Base-by-base conservation (phyloP, 2,888 invertebrate genomes). In the Philhelius pedissequus region DNA sequence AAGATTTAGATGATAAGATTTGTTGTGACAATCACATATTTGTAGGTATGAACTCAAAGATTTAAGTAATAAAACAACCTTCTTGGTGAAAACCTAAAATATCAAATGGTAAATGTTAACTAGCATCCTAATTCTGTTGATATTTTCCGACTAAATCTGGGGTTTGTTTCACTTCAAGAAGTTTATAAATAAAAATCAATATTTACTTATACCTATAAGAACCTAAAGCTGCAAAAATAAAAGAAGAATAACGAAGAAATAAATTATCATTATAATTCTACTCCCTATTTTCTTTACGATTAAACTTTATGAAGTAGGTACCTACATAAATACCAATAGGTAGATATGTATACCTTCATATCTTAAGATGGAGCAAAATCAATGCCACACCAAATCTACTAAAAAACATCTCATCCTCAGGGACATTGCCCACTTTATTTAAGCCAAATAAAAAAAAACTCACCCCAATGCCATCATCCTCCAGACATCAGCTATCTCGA, bases 341-440 rank as follows among this genome's bases (percentile, higher is more conserved):
- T 25, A 25, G 3, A 25, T 25, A 25, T 25, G 3, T 25, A 27
- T 43, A 40, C 43, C 43, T 62, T 27, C 11, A 58, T 38, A 35
- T 38, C 15, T 43, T 7, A 62, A 62, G 18, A 40, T 18, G 18
- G 60, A 43, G 15, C 25, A 43, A 56, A 56, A 62, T 62, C 60
- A 62, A 62, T 43, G 40, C 60, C 40, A 62, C 20, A 35, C n/a
- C 13, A 38, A 35, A 8, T 43, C 43, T 27, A 15, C 43, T 43
- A 27, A 40, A 48, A 62, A 43, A 18, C 18, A 62, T 35, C 48
- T 22, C 52, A 54, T 43, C 52, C 45, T 38, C 43, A 62, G 40
- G 60, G 60, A 25, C 60, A 30, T 43, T 43, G 66, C 56, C 69
- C 62, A 78, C 71, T 60, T 78, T 77, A 77, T 82, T 77, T 54